A percentile compares a stretch with the other conserved stretches of the same genome.
These are phyloP conservation scores for Erynnis tages DNA, from an alignment of 2,888 invertebrate species.

Conservation along the genomic window DNA sequence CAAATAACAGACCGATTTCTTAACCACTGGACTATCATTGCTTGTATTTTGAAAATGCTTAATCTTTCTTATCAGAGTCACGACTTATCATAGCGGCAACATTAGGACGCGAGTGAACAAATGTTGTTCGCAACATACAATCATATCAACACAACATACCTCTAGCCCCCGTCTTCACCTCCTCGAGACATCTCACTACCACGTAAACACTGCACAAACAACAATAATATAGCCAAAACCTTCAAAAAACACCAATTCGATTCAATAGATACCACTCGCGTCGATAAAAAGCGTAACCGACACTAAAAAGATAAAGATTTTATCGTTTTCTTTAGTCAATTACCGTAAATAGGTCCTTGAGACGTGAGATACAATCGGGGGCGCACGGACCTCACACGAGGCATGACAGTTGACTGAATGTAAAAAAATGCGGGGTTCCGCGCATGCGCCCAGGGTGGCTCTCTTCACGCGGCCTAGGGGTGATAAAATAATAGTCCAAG, in stretches of 20 bases:
- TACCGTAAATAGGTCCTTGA: constrained; percentile 20
- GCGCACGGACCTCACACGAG: constrained; percentile 40
- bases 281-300: not conserved
- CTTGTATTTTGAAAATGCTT: no score
- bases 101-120: no score
- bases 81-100: no score
- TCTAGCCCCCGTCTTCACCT: not conserved
- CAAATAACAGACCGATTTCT: no score
- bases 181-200: constrained; percentile 1
- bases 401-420: constrained; percentile 62
- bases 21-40: no score
- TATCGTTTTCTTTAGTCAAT: not conserved
- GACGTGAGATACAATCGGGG: not conserved
- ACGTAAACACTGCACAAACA: constrained; percentile 10
- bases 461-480: constrained; percentile 27
- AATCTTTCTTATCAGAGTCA: no score
- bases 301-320: no score
- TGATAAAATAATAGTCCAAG: no score
- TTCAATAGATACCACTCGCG: not conserved
- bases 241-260: not conserved
- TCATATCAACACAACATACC: no score
- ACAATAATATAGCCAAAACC: not conserved
- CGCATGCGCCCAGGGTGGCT: constrained; percentile 50
- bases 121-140: no score
- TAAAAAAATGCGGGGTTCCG: constrained; percentile 34